Conservation (phyloP, 2,797 vertebrate genomes). For the Gadopsis bispinosus region DNA sequence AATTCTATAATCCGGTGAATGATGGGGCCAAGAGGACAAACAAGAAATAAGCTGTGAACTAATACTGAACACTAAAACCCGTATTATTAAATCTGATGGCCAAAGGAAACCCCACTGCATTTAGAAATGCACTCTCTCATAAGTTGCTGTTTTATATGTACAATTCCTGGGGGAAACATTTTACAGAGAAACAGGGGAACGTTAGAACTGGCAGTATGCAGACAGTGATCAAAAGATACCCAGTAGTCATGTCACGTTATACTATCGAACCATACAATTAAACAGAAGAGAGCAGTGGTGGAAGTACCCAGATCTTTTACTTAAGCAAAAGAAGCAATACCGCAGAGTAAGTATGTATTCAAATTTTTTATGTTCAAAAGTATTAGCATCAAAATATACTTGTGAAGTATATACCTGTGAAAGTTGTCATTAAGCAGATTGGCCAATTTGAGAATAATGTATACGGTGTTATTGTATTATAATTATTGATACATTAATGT, state of each 20-base stretch:
- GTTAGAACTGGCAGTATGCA: constrained; percentile 28
- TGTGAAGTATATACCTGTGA: not conserved
- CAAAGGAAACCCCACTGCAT: constrained; percentile 55
- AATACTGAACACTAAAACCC: constrained; percentile 68
- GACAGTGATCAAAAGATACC: constrained; percentile 43
- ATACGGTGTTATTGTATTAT: too few species aligned
- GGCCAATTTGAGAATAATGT: not conserved
- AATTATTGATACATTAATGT: not conserved
- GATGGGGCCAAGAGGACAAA: constrained; percentile 76
- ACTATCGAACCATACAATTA: constrained; percentile 23
- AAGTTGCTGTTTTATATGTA: constrained; percentile 43
- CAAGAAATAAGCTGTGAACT: constrained; percentile 74
- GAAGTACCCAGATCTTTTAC: not conserved
- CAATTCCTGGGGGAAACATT: constrained; percentile 39
- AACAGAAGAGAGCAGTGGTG: constrained; percentile 15
- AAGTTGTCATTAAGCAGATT: not conserved
- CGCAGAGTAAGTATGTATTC: not conserved
- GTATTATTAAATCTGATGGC: constrained; percentile 78
- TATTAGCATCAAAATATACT: not conserved
- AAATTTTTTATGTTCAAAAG: not conserved
- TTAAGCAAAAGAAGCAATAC: not conserved
- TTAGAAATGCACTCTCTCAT: constrained; percentile 59
- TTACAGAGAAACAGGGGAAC: constrained; percentile 38
- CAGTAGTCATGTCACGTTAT: constrained; percentile 33
- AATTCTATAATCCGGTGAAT: constrained; percentile 79